Evolutionary conservation across 2,113 vertebrate genomes (phyloP).

Genomic region (Mesembrinibis cayennensis): DNA sequence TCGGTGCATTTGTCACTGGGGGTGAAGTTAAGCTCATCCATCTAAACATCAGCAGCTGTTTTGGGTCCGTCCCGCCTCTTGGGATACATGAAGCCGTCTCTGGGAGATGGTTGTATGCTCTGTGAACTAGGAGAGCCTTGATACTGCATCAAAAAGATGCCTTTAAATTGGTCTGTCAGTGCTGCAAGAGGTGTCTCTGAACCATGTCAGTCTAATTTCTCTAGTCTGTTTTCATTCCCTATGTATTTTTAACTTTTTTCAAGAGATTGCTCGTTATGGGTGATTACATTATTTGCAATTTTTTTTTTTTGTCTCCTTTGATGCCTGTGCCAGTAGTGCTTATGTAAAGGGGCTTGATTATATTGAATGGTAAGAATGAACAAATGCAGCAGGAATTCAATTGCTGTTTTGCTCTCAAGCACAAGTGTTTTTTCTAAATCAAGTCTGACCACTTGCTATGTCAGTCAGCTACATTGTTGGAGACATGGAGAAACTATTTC

Average conservation of each 20-base stretch:
- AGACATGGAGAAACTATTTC: neutral
- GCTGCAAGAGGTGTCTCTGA: neutral
- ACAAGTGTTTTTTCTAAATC: constrained; percentile 59
- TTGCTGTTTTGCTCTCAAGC: constrained; percentile 54
- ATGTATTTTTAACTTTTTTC: constrained; percentile 18
- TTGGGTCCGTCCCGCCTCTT: neutral
- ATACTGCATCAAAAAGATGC: neutral
- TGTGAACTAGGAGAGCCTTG: neutral
- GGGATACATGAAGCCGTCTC: neutral
- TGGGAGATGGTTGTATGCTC: neutral
- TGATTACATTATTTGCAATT: constrained; percentile 42
- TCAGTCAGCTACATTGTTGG: constrained; percentile 19
- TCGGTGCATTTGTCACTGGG: neutral
- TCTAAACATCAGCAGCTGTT: constrained; percentile 3
- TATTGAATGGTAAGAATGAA: constrained; percentile 49
- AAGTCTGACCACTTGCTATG: constrained; percentile 51
- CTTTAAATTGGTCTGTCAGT: neutral
- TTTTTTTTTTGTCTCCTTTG: constrained; percentile 36
- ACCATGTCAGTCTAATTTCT: fast-evolving
- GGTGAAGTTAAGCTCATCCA: constrained; percentile 15
- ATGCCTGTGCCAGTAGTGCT: constrained; percentile 46
- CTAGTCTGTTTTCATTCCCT: neutral
- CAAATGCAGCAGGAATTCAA: constrained; percentile 51
- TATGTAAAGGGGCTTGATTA: constrained; percentile 41
- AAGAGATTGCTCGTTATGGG: constrained; percentile 30